Evolutionary conservation across 2,797 vertebrate species (phyloP).

Genomic region (Glossophaga mutica): DNA sequence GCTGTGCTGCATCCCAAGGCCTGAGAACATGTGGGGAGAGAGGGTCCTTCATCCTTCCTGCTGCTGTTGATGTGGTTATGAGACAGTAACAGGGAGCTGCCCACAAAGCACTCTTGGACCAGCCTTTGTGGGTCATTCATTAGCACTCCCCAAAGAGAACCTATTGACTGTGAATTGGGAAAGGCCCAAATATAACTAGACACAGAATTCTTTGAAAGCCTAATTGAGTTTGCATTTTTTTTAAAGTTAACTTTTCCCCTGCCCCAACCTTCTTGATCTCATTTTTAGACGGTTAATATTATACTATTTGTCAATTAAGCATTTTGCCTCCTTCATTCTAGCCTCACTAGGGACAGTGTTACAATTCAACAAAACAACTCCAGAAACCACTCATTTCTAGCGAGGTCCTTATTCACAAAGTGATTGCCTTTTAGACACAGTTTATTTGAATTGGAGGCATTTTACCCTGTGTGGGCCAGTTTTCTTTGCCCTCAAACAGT

Average conservation of each 20-base stretch:
- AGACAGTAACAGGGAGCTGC: not conserved
- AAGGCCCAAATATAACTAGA: too few relatives aligned
- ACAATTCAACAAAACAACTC: not conserved
- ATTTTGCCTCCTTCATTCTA: not conserved
- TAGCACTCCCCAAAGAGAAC: not conserved
- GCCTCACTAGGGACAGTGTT: not conserved
- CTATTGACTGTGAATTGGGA: too few relatives aligned
- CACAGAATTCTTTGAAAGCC: too few relatives aligned
- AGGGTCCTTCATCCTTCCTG: not conserved
- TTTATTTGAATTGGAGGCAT: not conserved
- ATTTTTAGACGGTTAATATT: not conserved
- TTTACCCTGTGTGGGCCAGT: not conserved
- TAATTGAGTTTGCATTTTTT: too few relatives aligned
- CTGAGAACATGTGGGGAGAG: not conserved
- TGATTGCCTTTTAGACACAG: not conserved
- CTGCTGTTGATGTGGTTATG: not conserved
- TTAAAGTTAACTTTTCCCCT: not conserved
- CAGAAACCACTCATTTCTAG: not conserved
- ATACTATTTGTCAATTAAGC: not conserved
- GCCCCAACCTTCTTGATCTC: not conserved
- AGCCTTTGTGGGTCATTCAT: not conserved
- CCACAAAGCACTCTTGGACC: not conserved
- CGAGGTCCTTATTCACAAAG: not conserved
- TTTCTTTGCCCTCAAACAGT: not conserved
- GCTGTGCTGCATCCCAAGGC: not conserved